Base-by-base conservation (phyloP, 2,888 invertebrate genomes). In the Scaptomyza cyrtandrae region DNA sequence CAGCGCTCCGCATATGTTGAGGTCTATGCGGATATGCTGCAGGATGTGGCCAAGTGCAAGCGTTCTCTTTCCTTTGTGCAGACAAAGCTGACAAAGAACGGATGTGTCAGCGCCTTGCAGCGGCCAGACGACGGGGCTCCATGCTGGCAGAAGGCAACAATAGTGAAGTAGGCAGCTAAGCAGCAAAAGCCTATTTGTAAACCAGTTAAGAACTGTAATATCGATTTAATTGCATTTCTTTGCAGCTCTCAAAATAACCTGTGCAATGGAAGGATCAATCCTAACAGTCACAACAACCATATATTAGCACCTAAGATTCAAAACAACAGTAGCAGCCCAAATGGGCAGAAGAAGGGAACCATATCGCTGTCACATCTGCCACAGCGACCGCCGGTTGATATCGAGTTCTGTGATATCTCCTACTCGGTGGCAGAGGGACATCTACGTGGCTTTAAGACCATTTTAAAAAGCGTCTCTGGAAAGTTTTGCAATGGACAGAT, bases 401-500 rank as follows among this genome's bases (percentile, higher is more conserved):
- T 98, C 79, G 96, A 97, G 92, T 98, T 98, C 93, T 94, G 94
- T 71, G 95, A 97, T 90, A 94, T 98, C 69, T 96, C 96, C 50
- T 98, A 98, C 93, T 96, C 97, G 14, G 97, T 98, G 56, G 96
- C 97, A 52, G 97, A 97, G 88, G 96, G 97, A 16, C 93, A 96
- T 73, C 94, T 95, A 90, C 94, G 95, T 76, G 97, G 97, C 7
- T 96, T 95, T 91, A 98, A 98, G 92, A 96, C 96, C 13, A 95
- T 98, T 86, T 93, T 98, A 79, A 98, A 97, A 93, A 95, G 96
- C 81, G 95, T 98, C 61, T 97, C 96, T 86, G 98, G 98, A 9
- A 96, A 96, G 89, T 97, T 98, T 91, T 94, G 94, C 80, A 97
- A 96, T 70, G 97, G 98, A n/a, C 97, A 98, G 90, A 93, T 98